Evolutionary conservation across 2,113 vertebrate species (phyloP).

Genomic region (Phoenicopterus ruber): DNA sequence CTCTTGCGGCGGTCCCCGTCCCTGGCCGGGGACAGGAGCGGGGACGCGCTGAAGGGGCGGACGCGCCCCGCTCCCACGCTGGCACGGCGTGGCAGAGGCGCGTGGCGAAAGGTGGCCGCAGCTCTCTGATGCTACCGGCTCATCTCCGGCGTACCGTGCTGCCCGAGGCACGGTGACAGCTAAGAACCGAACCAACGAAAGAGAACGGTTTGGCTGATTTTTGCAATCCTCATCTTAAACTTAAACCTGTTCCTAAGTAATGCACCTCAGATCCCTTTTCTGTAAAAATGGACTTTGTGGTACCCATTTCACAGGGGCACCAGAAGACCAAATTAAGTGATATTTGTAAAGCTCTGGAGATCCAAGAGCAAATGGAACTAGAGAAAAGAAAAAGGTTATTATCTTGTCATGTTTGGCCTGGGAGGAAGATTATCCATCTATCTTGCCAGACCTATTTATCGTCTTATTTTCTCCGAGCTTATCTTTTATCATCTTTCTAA

Average conservation of each 20-base stretch:
- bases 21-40: not conserved
- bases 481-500: conserved; percentile 41
- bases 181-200: not conserved
- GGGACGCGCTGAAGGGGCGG: not conserved
- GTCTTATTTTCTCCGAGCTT: conserved; percentile 24
- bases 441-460: conserved; percentile 35
- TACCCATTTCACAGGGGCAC: not conserved
- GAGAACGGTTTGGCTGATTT: not conserved
- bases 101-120: not conserved
- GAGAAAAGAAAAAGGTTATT: conserved; percentile 28
- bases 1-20: accelerated
- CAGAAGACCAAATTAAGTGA: not conserved
- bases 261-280: not conserved
- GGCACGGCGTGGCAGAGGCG: not conserved
- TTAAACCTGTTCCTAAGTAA: not conserved
- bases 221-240: not conserved
- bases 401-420: not conserved
- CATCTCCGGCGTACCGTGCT: accelerated
- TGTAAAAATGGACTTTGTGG: not conserved
- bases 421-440: conserved; percentile 26
- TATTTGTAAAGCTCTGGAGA: not conserved
- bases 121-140: not conserved
- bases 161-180: accelerated
- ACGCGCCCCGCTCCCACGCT: not conserved
- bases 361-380: not conserved